Percentiles rank a stretch among this genome's conserved stretches.
Evolutionary conservation across 2,888 invertebrate genomes (phyloP).

Genomic region (Hemistola chrysoprasaria): DNA sequence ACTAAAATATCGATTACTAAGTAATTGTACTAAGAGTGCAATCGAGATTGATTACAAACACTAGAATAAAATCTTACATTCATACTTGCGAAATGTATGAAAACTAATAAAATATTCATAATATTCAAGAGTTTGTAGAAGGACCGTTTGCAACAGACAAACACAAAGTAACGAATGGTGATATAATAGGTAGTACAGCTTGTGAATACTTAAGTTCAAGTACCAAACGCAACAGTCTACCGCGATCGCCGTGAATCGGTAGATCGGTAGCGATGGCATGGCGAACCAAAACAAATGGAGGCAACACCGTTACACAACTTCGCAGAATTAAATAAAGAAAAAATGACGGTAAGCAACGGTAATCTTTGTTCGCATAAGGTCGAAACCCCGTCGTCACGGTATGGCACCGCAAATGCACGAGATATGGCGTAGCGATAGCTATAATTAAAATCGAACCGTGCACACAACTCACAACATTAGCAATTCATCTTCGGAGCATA

Average conservation of each 20-base stretch:
- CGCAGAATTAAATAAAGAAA: constrained; percentile 74
- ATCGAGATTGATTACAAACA: too few species aligned
- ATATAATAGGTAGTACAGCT: constrained; percentile 41
- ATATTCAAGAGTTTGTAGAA: constrained; percentile 21
- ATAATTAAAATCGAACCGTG: constrained; percentile 56
- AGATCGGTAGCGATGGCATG: constrained; percentile 39
- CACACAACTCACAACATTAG: constrained; percentile 39
- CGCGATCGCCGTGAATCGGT: constrained; percentile 30
- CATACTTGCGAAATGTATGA: constrained; percentile 19
- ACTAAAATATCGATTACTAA: too few species aligned
- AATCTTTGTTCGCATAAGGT: constrained; percentile 68
- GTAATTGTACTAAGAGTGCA: too few species aligned
- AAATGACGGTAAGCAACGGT: constrained; percentile 70
- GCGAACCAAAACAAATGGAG: constrained; percentile 75
- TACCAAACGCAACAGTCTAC: constrained; percentile 21
- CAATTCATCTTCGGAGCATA: constrained; percentile 28
- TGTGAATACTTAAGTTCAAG: constrained; percentile 32
- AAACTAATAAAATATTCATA: constrained; percentile 26
- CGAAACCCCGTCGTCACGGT: constrained; percentile 57
- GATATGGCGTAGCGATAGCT: constrained; percentile 46
- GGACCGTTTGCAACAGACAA: constrained; percentile 30
- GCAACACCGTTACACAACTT: constrained; percentile 76
- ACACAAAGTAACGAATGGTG: constrained; percentile 30
- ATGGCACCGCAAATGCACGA: constrained; percentile 42
- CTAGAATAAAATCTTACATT: too few species aligned